phyloP scores from a whole-genome alignment of 2,888 invertebrate genomes.

The Papilio elwesi region DNA sequence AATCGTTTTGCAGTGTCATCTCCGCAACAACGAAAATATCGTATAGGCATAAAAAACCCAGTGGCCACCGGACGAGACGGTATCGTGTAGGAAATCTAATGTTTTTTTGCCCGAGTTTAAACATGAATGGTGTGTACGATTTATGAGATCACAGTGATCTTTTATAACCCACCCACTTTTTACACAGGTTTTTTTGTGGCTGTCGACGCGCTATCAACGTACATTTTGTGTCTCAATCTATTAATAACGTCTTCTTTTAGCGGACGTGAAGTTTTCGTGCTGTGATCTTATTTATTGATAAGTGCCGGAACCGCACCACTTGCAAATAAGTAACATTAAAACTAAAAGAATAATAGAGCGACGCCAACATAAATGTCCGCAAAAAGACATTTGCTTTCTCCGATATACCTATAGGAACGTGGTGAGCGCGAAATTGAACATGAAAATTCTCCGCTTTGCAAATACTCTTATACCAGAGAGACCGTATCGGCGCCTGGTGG shows the following conservation, averaged over 20 bases:
- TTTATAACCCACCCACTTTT: slow-evolving; percentile 72
- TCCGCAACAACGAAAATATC: slow-evolving; percentile 42
- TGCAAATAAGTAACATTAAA: slow-evolving; percentile 36
- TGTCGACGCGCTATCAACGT: slow-evolving; percentile 67
- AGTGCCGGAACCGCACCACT: slow-evolving; percentile 46
- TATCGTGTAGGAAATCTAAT: slow-evolving; percentile 79
- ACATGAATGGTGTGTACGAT: slow-evolving; percentile 82
- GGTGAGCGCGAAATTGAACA: slow-evolving; percentile 43
- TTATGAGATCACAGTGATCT: slow-evolving; percentile 81
- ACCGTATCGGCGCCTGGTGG: slow-evolving; percentile 64
- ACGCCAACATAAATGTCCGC: slow-evolving; percentile 29
- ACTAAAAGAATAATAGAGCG: slow-evolving; percentile 25
- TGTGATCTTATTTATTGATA: slow-evolving; percentile 67
- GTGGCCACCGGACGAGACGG: slow-evolving; percentile 75
- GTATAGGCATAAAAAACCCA: slow-evolving; percentile 53
- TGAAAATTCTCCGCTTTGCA: slow-evolving; percentile 56
- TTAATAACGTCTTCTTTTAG: slow-evolving; percentile 81
- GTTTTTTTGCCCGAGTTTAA: slow-evolving; percentile 71
- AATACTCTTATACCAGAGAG: slow-evolving; percentile 63
- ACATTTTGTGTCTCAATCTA: slow-evolving; percentile 82
- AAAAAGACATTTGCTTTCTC: slow-evolving; percentile 34
- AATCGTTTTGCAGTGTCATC: slow-evolving; percentile 49
- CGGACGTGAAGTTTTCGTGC: slow-evolving; percentile 68
- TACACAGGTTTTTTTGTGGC: slow-evolving; percentile 52
- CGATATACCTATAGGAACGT: slow-evolving; percentile 18